Conservation (phyloP, 2,113 vertebrate genomes). For the Grantiella picta region DNA sequence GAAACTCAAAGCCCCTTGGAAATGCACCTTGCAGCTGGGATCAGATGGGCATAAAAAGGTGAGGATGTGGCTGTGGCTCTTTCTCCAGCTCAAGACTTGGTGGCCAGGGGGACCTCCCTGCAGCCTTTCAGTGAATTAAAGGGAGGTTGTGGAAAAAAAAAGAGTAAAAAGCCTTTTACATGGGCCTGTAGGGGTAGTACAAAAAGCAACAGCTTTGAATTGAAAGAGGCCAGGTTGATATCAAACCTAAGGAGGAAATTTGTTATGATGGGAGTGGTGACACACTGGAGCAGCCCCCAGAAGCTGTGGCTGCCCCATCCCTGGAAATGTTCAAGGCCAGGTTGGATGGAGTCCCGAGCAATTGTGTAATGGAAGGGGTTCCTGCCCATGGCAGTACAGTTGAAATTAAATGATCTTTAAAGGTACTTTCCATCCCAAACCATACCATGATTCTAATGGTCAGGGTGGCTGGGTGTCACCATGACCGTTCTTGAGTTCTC, state of each 20-base stretch:
- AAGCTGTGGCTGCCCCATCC: background rate
- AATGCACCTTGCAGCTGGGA: background rate
- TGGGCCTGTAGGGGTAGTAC: background rate
- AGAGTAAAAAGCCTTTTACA: background rate
- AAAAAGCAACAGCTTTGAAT: background rate
- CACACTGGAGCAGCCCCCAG: background rate
- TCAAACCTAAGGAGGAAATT: background rate
- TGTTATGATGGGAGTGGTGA: background rate
- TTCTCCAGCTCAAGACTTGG: background rate
- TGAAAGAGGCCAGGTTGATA: background rate
- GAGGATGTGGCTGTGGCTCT: background rate
- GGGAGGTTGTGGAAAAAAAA: background rate
- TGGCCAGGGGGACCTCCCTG: background rate
- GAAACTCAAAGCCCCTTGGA: background rate
- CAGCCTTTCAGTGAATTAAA: background rate
- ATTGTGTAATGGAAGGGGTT: background rate
- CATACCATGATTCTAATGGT: background rate
- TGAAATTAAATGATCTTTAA: background rate
- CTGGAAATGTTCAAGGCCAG: background rate
- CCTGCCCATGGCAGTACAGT: background rate
- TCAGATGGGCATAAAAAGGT: background rate
- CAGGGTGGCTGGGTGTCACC: background rate
- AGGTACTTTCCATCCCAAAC: background rate
- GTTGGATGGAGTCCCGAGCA: background rate
- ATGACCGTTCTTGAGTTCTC: rapidly evolving